These are phyloP conservation scores for Callocephalon fimbriatum DNA, from an alignment of 2,113 vertebrate species.

Conservation along the genomic window DNA sequence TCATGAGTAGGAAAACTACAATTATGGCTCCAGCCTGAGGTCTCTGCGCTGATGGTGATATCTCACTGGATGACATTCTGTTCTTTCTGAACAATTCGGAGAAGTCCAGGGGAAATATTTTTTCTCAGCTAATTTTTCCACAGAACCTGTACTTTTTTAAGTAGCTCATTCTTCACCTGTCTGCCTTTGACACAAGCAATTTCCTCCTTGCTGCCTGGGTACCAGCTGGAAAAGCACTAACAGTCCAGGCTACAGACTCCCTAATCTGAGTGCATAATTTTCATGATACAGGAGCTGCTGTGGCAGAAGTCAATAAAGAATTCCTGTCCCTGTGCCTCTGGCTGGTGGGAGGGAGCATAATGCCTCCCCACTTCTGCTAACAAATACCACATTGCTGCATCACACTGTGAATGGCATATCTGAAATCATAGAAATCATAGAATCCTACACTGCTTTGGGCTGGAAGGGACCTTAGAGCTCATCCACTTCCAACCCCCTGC, in stretches of 20 bases:
- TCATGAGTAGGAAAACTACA: background rate
- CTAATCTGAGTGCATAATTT: background rate
- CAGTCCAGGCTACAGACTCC: background rate
- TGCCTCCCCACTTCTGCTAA: background rate
- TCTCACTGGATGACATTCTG: background rate
- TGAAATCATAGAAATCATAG: background rate
- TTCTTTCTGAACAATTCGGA: background rate
- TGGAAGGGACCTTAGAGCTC: background rate
- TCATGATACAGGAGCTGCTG: background rate
- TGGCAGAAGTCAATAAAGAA: background rate
- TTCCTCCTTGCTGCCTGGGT: constrained; percentile 24
- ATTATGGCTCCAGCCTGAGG: background rate
- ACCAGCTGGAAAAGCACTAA: constrained; percentile 2
- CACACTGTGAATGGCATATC: background rate
- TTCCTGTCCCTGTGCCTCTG: background rate
- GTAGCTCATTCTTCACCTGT: constrained; percentile 59
- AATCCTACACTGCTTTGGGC: background rate
- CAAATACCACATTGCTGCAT: background rate
- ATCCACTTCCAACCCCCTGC: background rate
- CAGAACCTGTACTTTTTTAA: constrained; percentile 6
- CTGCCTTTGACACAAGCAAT: constrained; percentile 35
- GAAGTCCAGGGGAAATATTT: constrained; percentile 31
- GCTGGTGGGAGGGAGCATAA: background rate
- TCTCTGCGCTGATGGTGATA: background rate
- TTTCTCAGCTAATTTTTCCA: constrained; percentile 30